Evolutionary conservation across 2,797 vertebrate genomes (phyloP), one percentile per base, ranked within the genome.

Genomic region (Agapornis canus): DNA sequence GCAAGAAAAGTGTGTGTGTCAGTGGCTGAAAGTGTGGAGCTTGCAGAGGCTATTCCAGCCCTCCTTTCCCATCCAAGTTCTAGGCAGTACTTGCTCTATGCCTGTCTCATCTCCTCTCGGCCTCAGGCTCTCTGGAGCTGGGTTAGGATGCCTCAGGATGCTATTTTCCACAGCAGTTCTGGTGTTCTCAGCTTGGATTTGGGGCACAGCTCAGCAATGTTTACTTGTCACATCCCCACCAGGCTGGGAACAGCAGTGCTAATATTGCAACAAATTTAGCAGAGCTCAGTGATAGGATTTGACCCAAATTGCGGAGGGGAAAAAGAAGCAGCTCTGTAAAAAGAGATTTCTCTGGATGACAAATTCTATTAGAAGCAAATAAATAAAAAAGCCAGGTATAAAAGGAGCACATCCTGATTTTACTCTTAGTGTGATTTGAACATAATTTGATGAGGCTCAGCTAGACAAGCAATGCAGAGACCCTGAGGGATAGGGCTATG

Each of bases 391-490:
- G 5, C 8, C 26, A 31, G 32, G 29, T 49, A 71, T 68, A 60
- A 90, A 76, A 84, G 61, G 65, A 32, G 32, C 19, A 52, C 23
- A 65, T 80, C 57, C 68, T 83, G 66, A 45, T 93, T 95, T 66
- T 71, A 43, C 22, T 59, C 59, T 76, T 69, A 66, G 52, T 35
- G 39, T 51, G 81, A 80, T 61, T 65, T 73, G 47, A 95, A 86
- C 9, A 21, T 65, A 69, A 75, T 88, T 89, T 83, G 43, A 65
- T 40, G 37, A 87, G 51, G 45, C 77, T 82, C 75, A 88, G 51
- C 89, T 89, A 93, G 94, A 84, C 87, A 95, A 96, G 85, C 82
- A 60, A 16, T 31, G 47, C 40, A 78, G 52, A 72, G 40, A 94
- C 91, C 90, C 66, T 43, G 69, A 89, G 40, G 69, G 64, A 49